Base-by-base conservation (phyloP, 2,888 invertebrate genomes). In the Rhingia campestris region DNA sequence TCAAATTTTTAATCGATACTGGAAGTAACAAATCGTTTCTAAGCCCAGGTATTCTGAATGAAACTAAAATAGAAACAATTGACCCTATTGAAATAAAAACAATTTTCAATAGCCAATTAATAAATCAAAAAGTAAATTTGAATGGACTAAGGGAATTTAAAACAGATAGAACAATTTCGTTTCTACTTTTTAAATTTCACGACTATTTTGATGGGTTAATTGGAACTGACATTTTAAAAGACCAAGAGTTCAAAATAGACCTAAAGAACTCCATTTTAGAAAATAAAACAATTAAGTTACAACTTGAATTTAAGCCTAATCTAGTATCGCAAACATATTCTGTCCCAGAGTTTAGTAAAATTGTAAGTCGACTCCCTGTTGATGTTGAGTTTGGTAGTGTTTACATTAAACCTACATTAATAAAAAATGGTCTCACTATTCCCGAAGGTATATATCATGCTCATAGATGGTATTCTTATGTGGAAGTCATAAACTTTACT, bases 21-120 rank as follows among this genome's bases (percentile, higher is more conserved):
- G 64, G 67, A 9, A 70, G 72, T 33, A 79, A 70, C 30, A 9
- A 53, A 53, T 75, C 76, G 12, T 86, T 86, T 45, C 59, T 86
- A 22, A 76, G 53, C 22, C 10, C 4, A 9, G 6, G 9, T n/a
- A 35, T 69, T 32, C 39, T 75, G 14, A 14, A 61, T 67, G n/a
- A 41, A 37, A 39, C 39, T 39, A 10, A 3, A 1, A 10, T 35
- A 41, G 43, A 56, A 64, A 75, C 22, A 70, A 9, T 9, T 2
- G 39, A 37, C 9, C 53, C 53, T 41, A 56, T 7, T 12, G 72
- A 22, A 22, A 22, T 22, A 22, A 22, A 22, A 22, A 22, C 22
- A 22, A 22, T 22, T 22, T 22, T 22, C 22, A 22, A 22, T 22
- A 22, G 22, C 22, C 22, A 22, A 22, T 22, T 22, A 22, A 22